Evolutionary conservation across 2,797 vertebrate genomes (phyloP).

Genomic region (Platyrinchus mystaceus): DNA sequence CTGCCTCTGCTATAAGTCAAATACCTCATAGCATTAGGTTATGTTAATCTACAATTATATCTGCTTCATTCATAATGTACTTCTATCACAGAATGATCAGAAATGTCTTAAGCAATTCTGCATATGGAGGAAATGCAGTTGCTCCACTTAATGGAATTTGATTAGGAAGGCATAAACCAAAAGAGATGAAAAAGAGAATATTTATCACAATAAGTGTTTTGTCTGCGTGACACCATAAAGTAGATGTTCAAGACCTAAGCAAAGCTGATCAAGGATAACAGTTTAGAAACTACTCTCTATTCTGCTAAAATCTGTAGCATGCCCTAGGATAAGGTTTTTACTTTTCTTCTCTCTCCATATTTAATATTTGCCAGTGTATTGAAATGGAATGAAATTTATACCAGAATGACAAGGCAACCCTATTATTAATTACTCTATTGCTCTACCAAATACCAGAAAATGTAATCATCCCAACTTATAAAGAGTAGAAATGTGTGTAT

Average conservation of each 20-base stretch:
- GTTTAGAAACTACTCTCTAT: background rate
- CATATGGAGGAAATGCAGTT: background rate
- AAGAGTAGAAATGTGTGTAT: background rate
- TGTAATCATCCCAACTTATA: background rate
- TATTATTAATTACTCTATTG: background rate
- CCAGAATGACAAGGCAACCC: background rate
- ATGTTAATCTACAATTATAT: background rate
- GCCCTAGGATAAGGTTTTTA: background rate
- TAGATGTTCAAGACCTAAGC: constrained; percentile 29
- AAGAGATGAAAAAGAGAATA: constrained; percentile 9
- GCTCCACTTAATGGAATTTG: constrained; percentile 8
- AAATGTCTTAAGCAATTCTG: background rate
- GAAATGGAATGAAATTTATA: background rate
- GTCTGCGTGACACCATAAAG: background rate
- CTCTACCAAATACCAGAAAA: background rate
- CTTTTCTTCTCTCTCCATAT: background rate
- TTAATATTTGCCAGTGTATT: background rate
- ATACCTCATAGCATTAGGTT: background rate
- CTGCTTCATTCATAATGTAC: background rate
- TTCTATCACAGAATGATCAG: background rate
- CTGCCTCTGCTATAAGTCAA: background rate
- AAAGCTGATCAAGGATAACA: background rate
- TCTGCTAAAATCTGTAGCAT: background rate
- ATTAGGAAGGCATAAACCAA: background rate
- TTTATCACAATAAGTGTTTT: constrained; percentile 54